Conservation (phyloP, 1,140 invertebrate species). For the Telenomus remus region DNA sequence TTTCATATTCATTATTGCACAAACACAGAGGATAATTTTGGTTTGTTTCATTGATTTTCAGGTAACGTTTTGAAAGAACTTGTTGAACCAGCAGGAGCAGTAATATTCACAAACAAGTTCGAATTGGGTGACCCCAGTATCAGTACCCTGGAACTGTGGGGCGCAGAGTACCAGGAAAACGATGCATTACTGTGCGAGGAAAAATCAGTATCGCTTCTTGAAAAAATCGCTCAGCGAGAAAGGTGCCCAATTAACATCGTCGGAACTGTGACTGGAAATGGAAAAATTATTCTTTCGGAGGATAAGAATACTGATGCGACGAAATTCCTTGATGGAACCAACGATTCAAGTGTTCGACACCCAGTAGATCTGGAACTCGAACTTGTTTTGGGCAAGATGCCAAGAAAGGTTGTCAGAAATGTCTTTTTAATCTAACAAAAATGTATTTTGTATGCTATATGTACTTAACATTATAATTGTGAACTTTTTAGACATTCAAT, state of each 20-base stretch:
- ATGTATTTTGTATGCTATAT: no score
- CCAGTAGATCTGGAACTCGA: constrained; percentile 93
- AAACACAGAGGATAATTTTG: background rate
- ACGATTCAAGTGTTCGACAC: constrained; percentile 69
- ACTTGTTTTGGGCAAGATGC: constrained; percentile 92
- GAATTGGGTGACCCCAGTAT: constrained; percentile 96
- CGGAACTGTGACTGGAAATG: constrained; percentile 91
- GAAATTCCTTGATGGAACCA: constrained; percentile 65
- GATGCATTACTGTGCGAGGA: constrained; percentile 89
- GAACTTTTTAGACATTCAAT: constrained; percentile 75
- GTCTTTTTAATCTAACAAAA: no score
- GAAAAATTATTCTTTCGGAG: constrained; percentile 86
- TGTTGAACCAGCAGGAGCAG: constrained; percentile 93
- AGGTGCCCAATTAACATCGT: constrained; percentile 95
- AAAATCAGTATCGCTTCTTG: constrained; percentile 80
- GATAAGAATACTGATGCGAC: constrained; percentile 70
- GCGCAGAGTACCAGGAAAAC: constrained; percentile 98
- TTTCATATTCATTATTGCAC: no score
- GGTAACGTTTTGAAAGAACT: constrained; percentile 98
- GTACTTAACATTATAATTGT: no score
- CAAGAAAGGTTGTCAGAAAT: constrained; percentile 78
- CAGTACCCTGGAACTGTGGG: constrained; percentile 95
- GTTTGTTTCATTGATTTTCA: constrained; percentile 61
- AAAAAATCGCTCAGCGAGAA: constrained; percentile 88
- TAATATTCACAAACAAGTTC: constrained; percentile 92